Conservation (phyloP, 2,113 vertebrate species). For the Passer domesticus region DNA sequence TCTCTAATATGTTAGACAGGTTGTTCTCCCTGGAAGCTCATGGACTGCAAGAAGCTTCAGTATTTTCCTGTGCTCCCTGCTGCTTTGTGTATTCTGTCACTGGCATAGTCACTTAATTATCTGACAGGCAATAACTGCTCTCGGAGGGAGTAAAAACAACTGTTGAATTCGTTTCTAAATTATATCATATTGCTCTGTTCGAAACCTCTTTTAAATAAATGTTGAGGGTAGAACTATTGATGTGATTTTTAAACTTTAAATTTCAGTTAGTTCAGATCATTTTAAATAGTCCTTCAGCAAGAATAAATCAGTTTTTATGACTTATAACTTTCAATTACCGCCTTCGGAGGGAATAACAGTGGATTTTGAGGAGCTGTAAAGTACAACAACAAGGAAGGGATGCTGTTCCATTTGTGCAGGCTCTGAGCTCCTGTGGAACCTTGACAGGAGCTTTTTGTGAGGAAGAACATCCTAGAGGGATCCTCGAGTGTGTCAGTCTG, state of each 20-base stretch:
- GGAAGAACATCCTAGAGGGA: not conserved
- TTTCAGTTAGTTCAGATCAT: conserved; percentile 63
- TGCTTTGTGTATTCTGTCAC: conserved; percentile 33
- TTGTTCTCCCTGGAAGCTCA: not conserved
- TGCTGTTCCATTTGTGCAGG: not conserved
- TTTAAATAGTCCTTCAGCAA: conserved; percentile 57
- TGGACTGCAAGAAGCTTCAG: not conserved
- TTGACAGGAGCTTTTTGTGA: not conserved
- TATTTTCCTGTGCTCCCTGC: not conserved
- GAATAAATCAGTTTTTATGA: conserved; percentile 61
- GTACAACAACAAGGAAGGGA: not conserved
- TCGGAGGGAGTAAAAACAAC: conserved; percentile 39
- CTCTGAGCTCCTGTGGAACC: conserved; percentile 13
- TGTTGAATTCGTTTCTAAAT: conserved; percentile 37
- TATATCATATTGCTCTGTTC: conserved; percentile 11
- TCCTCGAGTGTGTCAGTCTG: not conserved
- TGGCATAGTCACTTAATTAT: conserved; percentile 39
- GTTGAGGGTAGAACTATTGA: conserved; percentile 47
- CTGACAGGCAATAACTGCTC: conserved; percentile 21
- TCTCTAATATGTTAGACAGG: not conserved
- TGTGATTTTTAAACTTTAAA: conserved; percentile 53
- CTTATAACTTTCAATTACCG: conserved; percentile 53
- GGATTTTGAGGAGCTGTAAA: conserved; percentile 16
- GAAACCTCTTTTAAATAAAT: conserved; percentile 42
- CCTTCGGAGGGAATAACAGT: conserved; percentile 20